A percentile compares a stretch with the other conserved stretches of the same genome.
These are phyloP conservation scores for Strigamia transsilvanica DNA, from an alignment of 2,888 invertebrate species.

Conservation along the genomic window DNA sequence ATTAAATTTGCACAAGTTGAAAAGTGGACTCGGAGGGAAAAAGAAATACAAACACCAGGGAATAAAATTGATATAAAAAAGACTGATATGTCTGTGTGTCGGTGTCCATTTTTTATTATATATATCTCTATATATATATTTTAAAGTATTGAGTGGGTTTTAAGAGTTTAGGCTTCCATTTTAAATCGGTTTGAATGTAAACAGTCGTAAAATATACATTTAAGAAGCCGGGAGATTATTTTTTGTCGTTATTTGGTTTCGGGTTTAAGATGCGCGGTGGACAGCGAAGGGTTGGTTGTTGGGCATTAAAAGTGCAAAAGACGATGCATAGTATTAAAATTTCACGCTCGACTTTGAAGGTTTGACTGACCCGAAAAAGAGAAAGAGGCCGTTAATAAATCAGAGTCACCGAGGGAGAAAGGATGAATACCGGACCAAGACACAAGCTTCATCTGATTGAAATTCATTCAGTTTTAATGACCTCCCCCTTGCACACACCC, in stretches of 20 bases:
- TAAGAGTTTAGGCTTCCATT: too few relatives aligned
- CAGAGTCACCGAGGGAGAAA: slow-evolving; percentile 35
- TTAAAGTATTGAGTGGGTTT: too few relatives aligned
- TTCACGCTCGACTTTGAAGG: slow-evolving; percentile 46
- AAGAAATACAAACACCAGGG: slow-evolving; percentile 5
- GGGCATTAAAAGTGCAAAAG: slow-evolving; percentile 17
- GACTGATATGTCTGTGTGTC: too few relatives aligned
- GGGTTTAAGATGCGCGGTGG: too few relatives aligned
- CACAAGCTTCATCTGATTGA: slow-evolving; percentile 46
- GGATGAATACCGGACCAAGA: slow-evolving; percentile 33
- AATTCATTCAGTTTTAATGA: slow-evolving; percentile 50
- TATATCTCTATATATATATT: too few relatives aligned
- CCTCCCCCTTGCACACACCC: slow-evolving; percentile 1
- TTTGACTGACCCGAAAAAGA: slow-evolving; percentile 48
- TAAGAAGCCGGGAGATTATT: too few relatives aligned
- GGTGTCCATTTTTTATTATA: too few relatives aligned
- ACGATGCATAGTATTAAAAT: not conserved
- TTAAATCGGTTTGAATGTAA: too few relatives aligned
- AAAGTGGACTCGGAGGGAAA: slow-evolving; percentile 34
- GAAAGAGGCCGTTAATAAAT: slow-evolving; percentile 25
- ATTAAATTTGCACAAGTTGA: slow-evolving; percentile 47
- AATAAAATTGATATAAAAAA: not conserved
- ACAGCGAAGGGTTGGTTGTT: not conserved
- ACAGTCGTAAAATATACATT: too few relatives aligned
- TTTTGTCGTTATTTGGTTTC: too few relatives aligned